Evolutionary conservation across 37 sponge, comb jelly and placozoan species (phyloP).

Genomic region (Theonella swinhoei): DNA sequence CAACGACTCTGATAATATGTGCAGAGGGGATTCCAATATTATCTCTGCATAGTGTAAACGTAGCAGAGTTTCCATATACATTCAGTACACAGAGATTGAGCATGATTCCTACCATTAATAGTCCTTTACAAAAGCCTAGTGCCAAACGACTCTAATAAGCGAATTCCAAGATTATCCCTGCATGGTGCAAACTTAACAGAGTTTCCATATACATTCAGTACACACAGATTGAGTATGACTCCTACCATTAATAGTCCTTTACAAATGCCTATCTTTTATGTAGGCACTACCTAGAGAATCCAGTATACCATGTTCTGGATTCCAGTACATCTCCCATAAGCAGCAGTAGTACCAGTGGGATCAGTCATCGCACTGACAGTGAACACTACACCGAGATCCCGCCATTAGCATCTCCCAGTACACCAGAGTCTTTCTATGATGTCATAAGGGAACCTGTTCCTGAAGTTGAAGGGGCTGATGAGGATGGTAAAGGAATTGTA

Average conservation of each 20-base stretch:
- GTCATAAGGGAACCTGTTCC: not conserved
- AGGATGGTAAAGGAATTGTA: not conserved
- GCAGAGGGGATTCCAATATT: too few species aligned
- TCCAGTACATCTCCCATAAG: not conserved
- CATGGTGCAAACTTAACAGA: too few species aligned
- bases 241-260: not conserved
- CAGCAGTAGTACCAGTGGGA: not conserved
- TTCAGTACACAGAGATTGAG: too few species aligned
- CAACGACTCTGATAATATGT: too few species aligned
- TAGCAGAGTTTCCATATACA: too few species aligned
- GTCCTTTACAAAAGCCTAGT: not conserved
- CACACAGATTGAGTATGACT: too few species aligned
- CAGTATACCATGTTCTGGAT: not conserved
- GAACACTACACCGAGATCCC: not conserved
- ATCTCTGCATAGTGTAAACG: too few species aligned
- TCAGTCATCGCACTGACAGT: not conserved
- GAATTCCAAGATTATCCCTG: too few species aligned
- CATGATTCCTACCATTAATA: not conserved
- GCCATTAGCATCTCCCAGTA: not conserved
- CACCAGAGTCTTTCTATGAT: not conserved
- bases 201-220: too few species aligned
- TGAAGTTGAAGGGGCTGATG: not conserved
- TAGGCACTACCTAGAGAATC: not conserved
- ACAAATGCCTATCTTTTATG: too few species aligned
- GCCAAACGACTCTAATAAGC: too few species aligned